Conservation (phyloP, 1,140 invertebrate species). For the Atta cephalotes region DNA sequence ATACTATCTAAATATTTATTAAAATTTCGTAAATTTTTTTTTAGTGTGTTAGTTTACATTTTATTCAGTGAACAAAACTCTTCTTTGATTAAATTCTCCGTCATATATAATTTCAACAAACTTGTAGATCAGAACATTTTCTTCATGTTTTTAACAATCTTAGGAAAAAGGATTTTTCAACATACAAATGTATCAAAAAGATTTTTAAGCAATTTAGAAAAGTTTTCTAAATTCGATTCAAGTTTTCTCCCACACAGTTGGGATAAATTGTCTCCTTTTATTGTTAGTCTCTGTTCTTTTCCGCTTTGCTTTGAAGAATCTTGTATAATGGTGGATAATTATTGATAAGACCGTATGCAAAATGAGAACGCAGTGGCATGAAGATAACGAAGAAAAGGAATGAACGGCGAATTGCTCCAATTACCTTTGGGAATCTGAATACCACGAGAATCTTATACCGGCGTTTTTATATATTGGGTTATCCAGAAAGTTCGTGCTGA, state of each 20-base stretch:
- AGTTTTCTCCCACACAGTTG: neutral
- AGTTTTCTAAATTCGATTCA: too few species aligned
- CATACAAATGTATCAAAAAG: too few species aligned
- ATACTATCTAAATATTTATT: too few species aligned
- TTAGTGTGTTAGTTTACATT: too few species aligned
- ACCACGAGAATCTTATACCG: neutral
- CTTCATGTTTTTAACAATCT: too few species aligned
- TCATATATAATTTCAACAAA: too few species aligned
- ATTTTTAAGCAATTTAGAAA: slow-evolving; percentile 25
- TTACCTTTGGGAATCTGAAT: slow-evolving; percentile 17
- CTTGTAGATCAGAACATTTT: too few species aligned
- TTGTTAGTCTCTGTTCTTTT: neutral
- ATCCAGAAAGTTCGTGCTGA: too few species aligned
- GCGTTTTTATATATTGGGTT: neutral
- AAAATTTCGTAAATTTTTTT: too few species aligned
- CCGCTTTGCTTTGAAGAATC: neutral
- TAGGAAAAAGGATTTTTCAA: too few species aligned
- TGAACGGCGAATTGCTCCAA: neutral
- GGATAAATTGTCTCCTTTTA: neutral
- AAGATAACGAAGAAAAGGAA: slow-evolving; percentile 33
- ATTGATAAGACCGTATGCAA: slow-evolving; percentile 37
- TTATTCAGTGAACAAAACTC: too few species aligned
- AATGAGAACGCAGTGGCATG: slow-evolving; percentile 21
- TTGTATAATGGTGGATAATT: slow-evolving; percentile 51
- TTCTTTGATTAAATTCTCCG: too few species aligned